Evolutionary conservation across 2,888 invertebrate genomes (phyloP).

Genomic region (Horisme vitalbata): DNA sequence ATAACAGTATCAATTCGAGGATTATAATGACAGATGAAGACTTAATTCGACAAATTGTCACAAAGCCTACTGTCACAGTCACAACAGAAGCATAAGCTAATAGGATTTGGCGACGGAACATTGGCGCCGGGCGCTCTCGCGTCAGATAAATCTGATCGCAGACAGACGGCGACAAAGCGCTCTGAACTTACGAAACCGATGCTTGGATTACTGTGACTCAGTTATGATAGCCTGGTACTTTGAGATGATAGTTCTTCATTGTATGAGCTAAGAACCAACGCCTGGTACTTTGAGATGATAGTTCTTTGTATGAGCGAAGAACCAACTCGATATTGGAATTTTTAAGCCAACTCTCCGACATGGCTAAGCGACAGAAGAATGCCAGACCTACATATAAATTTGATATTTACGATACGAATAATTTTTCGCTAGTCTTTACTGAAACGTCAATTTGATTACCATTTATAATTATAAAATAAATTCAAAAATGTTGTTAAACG

Average conservation of each 20-base stretch:
- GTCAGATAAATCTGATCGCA: constrained; percentile 33
- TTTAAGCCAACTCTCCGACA: too few species aligned
- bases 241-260: constrained; percentile 2
- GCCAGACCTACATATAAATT: too few species aligned
- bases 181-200: constrained; percentile 32
- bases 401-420: too few species aligned
- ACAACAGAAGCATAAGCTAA: constrained; percentile 16
- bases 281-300: constrained; percentile 19
- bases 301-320: too few species aligned
- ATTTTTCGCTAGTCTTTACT: too few species aligned
- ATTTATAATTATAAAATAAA: too few species aligned
- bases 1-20: too few species aligned
- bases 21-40: constrained; percentile 4
- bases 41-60: constrained; percentile 9
- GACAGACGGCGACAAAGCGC: constrained; percentile 27
- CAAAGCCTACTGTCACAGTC: constrained; percentile 15
- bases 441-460: too few species aligned
- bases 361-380: too few species aligned
- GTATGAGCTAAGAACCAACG: too few species aligned
- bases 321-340: too few species aligned
- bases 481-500: too few species aligned
- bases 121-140: constrained; percentile 34
- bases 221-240: constrained; percentile 28
- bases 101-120: constrained; percentile 19
- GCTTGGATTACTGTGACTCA: constrained; percentile 32